Evolutionary conservation across 2,888 invertebrate genomes (phyloP), one percentile per base, ranked within the genome.

Genomic region (Cephus spinipes): DNA sequence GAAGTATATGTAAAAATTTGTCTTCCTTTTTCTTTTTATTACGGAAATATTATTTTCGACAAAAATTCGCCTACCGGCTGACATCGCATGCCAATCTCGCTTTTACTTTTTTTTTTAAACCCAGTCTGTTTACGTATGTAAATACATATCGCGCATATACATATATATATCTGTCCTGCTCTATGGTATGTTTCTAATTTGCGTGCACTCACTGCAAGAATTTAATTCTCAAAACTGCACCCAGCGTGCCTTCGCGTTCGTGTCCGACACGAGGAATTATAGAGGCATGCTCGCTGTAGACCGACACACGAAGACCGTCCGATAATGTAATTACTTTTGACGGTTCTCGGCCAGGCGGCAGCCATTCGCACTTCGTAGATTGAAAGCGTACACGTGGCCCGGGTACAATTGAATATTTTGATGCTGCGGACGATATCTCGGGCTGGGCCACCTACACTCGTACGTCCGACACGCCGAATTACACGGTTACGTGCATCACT

Each of bases 271-370:
- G 74, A 35, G n/a, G 23, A 33, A 35, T 74, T 35, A 35, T 33
- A 33, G 55, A 55, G 31, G 71, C 71, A 34, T 34, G 15, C 9
- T 9, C 69, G 12, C 32, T 3, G 31, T 32, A 71, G 4, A 3
- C 71, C 32, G 15, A 32, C 31, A 31, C 31, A 32, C 71, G 71
- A 71, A 71, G 71, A 71, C 31, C 31, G 77, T 82, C 83, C 84
- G 82, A 86, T 87, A 86, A 87, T 78, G 86, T 84, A 87, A 89
- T 89, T 86, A 88, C 85, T 86, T 85, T 86, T 82, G 85, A 87
- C 81, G 84, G 83, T 85, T 83, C 83, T 80, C 80, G 12, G 11
- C n/a, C 74, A 12, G 12, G 71, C 81, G 85, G 85, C 85, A 87
- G 85, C 84, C 83, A 85, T 87, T 87, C 85, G 82, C 86, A 84